Conservation (phyloP, 2,888 invertebrate species). For the Platerodrilus igneus region DNA sequence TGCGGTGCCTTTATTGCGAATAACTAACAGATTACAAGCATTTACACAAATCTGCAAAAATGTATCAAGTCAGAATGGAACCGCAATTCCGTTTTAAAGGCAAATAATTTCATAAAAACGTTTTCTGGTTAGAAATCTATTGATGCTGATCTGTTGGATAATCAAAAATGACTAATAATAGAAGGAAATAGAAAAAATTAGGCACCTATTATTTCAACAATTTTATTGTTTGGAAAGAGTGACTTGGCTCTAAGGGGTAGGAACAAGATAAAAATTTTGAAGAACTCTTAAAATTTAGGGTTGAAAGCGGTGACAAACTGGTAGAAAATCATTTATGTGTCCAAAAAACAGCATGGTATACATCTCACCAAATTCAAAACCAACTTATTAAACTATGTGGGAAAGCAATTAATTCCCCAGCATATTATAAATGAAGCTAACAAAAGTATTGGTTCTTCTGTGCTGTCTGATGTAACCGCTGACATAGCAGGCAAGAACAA, state of each 20-base stretch:
- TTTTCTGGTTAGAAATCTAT: slow-evolving; percentile 19
- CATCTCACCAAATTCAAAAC: slow-evolving; percentile 36
- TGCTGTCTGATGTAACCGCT: slow-evolving; percentile 32
- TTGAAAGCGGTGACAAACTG: slow-evolving; percentile 25
- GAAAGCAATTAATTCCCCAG: slow-evolving; percentile 27
- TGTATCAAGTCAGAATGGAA: slow-evolving; percentile 29
- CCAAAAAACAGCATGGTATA: slow-evolving; percentile 33
- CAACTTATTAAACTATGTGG: slow-evolving; percentile 34
- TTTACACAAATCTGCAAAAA: slow-evolving; percentile 29
- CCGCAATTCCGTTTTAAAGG: slow-evolving; percentile 27
- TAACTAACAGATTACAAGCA: slow-evolving; percentile 31
- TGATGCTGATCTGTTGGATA: slow-evolving; percentile 18
- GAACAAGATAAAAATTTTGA: slow-evolving; percentile 22
- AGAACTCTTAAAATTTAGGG: slow-evolving; percentile 24
- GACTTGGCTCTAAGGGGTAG: slow-evolving; percentile 30
- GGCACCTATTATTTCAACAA: slow-evolving; percentile 26
- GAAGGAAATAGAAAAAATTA: slow-evolving; percentile 24
- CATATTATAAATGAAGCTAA: slow-evolving; percentile 32
- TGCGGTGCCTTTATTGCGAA: slow-evolving; percentile 30
- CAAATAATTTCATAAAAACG: slow-evolving; percentile 28
- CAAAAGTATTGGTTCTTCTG: slow-evolving; percentile 22
- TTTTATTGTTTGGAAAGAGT: slow-evolving; percentile 32
- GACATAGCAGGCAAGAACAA: slow-evolving; percentile 34
- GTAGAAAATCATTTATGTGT: slow-evolving; percentile 23
- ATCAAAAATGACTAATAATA: slow-evolving; percentile 23